Evolutionary conservation across 1,140 invertebrate genomes (phyloP), one percentile per base, ranked within the genome.

Genomic region (Choristoneura fumiferana): DNA sequence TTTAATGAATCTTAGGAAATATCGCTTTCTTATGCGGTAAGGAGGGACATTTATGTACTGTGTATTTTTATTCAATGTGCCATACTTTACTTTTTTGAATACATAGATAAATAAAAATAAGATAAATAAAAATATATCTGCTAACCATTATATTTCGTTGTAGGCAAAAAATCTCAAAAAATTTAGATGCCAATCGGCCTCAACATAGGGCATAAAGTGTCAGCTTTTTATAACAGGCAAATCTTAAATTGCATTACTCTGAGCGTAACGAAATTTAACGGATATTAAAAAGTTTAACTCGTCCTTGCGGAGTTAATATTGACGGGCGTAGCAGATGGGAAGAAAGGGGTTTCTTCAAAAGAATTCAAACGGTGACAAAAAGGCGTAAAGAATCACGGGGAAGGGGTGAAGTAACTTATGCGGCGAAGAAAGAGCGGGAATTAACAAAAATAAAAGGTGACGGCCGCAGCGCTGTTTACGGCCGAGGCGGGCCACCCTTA

Each of bases 371-470:
- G 86, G 81, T 82, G 84, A 86, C 86, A 89, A 89, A 89, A 87
- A 89, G 84, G 86, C 84, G 84, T 82, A 79, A 87, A 87, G 86
- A 89, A 88, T 86, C 83, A 79, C 80, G 75, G 73, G 68, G 67
- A 71, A 78, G 75, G 83, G 85, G 81, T 76, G 76, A 81, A 89
- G 77, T 89, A 84, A 89, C 84, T 87, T 89, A 89, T 89, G 86
- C 86, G 86, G 84, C 79, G 83, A 85, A 78, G 82, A 83, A 84
- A 81, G 81, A 79, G 76, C 75, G 69, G 72, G 82, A 90, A 89
- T 85, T 89, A 87, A 80, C 85, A 87, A 89, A 90, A 90, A 89
- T 90, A 89, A 87, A 89, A 89, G 87, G 81, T 89, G 87, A 89
- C 84, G 86, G 81, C 83, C 81, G 69, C 81, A 76, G 73, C 73